phyloP scores from a whole-genome alignment of 2,888 invertebrate genomes.

The Subacronicta megacephala region DNA sequence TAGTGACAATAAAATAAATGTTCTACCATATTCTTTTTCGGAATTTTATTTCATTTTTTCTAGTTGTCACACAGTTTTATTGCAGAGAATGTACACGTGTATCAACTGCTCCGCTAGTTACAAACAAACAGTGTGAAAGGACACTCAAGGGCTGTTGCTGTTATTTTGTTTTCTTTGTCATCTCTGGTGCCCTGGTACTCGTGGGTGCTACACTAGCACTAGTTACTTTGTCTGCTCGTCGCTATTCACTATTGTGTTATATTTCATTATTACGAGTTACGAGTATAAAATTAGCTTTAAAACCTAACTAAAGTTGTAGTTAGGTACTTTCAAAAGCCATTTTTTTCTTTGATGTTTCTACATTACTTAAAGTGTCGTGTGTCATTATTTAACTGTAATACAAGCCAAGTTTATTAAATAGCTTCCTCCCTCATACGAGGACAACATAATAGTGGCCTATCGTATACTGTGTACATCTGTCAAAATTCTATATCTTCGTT shows the following conservation, averaged over 20 bases:
- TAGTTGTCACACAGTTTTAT: conserved; percentile 2
- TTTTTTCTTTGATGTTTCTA: too few relatives aligned
- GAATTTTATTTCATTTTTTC: conserved; percentile 5
- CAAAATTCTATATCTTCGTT: too few relatives aligned
- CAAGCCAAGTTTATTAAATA: too few relatives aligned
- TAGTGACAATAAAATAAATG: neutral
- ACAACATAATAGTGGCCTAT: too few relatives aligned
- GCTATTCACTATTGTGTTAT: conserved; percentile 43
- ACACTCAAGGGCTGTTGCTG: conserved; percentile 69
- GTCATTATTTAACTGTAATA: too few relatives aligned
- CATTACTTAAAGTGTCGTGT: too few relatives aligned
- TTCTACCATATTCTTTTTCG: neutral
- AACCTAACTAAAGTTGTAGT: neutral
- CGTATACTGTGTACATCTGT: too few relatives aligned
- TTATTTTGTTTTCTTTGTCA: conserved; percentile 74
- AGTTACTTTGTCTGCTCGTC: conserved; percentile 64
- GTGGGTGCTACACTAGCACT: conserved; percentile 57
- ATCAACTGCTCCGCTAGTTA: conserved; percentile 42
- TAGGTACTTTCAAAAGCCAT: neutral
- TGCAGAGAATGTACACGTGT: conserved; percentile 22
- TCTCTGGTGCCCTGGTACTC: conserved; percentile 71
- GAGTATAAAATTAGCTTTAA: too few relatives aligned
- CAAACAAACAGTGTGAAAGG: conserved; percentile 69
- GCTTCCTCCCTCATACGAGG: too few relatives aligned
- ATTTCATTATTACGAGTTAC: conserved; percentile 12